Evolutionary conservation across 2,888 invertebrate genomes (phyloP).

Genomic region (Mechanitis messenoides): DNA sequence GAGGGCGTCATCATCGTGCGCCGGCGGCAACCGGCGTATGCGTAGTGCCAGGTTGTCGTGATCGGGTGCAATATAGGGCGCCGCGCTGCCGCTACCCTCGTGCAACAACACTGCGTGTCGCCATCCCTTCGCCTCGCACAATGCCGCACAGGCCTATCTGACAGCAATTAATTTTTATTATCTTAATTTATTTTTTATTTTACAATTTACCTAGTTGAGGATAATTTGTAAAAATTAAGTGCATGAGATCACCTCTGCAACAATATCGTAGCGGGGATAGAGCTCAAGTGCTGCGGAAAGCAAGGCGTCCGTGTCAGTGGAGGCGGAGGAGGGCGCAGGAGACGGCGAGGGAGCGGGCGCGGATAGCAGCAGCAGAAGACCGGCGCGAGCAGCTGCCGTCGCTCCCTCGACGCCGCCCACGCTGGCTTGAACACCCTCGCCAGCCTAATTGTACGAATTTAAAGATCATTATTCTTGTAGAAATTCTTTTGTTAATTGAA

Average conservation of each 20-base stretch:
- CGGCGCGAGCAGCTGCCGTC: conserved; percentile 31
- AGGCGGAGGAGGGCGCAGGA: conserved; percentile 33
- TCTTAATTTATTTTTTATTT: neutral
- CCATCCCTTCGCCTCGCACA: conserved; percentile 59
- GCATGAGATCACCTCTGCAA: conserved; percentile 34
- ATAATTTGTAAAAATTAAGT: neutral
- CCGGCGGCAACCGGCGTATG: conserved; percentile 53
- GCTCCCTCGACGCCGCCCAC: conserved; percentile 27
- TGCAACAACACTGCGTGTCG: conserved; percentile 56
- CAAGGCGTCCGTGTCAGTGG: conserved; percentile 22
- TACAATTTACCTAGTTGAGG: neutral
- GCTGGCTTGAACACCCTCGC: conserved; percentile 23
- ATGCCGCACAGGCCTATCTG: conserved; percentile 45
- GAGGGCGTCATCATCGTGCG: conserved; percentile 48
- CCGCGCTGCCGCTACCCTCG: conserved; percentile 45
- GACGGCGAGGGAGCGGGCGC: conserved; percentile 33
- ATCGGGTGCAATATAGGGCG: conserved; percentile 33
- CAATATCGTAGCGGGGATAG: conserved; percentile 45
- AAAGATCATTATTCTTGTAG: conserved; percentile 23
- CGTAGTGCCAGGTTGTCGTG: conserved; percentile 39
- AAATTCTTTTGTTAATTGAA: neutral
- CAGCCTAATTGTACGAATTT: conserved; percentile 37
- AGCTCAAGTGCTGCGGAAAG: conserved; percentile 48
- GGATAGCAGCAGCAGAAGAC: conserved; percentile 30
- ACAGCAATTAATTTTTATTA: neutral